A percentile compares a stretch with the other conserved stretches of the same genome.
Conservation (phyloP, 2,113 vertebrate genomes). For the Ellobius talpinus region DNA sequence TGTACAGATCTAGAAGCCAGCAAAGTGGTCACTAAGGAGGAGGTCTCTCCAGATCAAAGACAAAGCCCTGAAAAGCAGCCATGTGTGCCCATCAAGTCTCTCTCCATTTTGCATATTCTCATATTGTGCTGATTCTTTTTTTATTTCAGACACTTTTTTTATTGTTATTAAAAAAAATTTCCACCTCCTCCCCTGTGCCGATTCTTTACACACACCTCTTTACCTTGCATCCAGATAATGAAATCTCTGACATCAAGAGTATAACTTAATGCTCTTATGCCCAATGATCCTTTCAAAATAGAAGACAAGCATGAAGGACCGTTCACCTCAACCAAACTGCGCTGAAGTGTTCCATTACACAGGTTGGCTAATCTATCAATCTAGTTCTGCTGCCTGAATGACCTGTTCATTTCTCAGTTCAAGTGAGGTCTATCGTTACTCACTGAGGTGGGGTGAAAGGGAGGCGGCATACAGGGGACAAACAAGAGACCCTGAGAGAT, state of each 20-base stretch:
- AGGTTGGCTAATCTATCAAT: not conserved
- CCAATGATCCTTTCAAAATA: not conserved
- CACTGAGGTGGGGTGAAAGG: fast-evolving
- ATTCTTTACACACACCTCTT: not conserved
- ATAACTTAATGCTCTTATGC: not conserved
- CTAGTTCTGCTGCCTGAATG: not conserved
- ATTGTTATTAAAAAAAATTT: no score
- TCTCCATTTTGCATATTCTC: not conserved
- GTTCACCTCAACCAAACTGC: not conserved
- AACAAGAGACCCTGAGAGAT: not conserved
- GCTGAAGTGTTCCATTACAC: not conserved
- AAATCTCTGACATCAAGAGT: not conserved
- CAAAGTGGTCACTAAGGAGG: not conserved
- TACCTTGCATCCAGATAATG: not conserved
- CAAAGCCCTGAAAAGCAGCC: not conserved
- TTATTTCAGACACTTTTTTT: no score
- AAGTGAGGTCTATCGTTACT: not conserved
- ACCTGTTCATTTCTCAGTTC: not conserved
- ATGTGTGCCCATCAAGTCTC: not conserved
- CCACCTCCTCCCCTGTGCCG: no score
- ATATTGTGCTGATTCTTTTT: not conserved
- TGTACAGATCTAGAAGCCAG: not conserved
- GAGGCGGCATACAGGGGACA: fast-evolving
- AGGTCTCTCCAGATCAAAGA: not conserved
- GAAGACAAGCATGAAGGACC: not conserved